phyloP scores from a whole-genome alignment of 2,113 vertebrate species.

The Corythoichthys intestinalis region DNA sequence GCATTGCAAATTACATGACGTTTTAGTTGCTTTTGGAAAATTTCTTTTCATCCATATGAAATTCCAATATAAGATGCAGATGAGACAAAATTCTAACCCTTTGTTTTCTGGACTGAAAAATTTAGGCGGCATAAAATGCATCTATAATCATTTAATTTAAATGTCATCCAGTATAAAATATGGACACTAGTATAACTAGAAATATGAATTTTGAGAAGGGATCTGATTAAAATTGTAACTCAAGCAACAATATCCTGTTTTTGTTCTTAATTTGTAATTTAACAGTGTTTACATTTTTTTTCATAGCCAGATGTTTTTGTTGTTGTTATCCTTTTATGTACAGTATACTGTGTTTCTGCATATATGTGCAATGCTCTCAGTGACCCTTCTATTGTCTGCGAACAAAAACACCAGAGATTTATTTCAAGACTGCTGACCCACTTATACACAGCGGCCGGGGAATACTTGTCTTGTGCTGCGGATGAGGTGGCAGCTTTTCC shows the following conservation, averaged over 20 bases:
- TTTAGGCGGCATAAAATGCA: no score
- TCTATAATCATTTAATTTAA: no score
- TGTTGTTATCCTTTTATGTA: background rate
- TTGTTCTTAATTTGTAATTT: background rate
- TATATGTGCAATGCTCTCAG: background rate
- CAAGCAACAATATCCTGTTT: background rate
- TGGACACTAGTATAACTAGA: no score
- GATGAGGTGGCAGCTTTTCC: constrained; percentile 52
- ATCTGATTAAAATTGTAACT: background rate
- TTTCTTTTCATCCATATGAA: no score
- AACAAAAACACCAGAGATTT: constrained; percentile 18
- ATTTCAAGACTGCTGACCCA: constrained; percentile 43
- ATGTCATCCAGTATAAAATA: no score
- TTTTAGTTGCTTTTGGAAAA: no score
- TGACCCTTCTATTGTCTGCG: constrained; percentile 1
- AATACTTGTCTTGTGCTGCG: constrained; percentile 9
- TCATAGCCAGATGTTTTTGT: background rate
- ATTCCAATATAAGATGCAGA: no score
- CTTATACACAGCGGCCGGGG: constrained; percentile 24
- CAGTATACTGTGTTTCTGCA: background rate
- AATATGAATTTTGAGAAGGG: background rate
- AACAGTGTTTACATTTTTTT: background rate
- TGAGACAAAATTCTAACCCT: no score
- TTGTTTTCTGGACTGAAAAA: no score
- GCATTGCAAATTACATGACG: no score